Conservation (phyloP, 1,140 invertebrate genomes). For the Pararge aegeria region DNA sequence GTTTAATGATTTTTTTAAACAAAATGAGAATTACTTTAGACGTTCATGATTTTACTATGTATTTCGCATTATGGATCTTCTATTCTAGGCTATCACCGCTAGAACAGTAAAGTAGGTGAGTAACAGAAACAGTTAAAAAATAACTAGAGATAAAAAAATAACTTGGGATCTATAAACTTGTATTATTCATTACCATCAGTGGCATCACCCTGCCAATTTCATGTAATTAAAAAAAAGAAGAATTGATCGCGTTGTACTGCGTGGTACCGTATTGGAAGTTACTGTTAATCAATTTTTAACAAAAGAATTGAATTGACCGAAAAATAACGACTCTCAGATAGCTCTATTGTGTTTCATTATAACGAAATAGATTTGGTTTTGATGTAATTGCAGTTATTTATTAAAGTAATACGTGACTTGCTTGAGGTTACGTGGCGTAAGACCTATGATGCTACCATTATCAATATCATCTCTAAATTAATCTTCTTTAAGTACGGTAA, state of each 20-base stretch:
- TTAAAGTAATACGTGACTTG: neutral
- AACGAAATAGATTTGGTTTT: neutral
- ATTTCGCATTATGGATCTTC: no score
- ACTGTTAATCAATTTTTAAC: constrained; percentile 16
- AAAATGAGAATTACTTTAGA: no score
- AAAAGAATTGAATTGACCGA: constrained; percentile 21
- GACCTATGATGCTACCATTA: no score
- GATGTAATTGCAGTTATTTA: neutral
- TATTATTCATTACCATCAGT: constrained; percentile 1
- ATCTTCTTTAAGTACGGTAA: no score
- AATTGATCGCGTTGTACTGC: neutral
- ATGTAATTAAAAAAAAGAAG: constrained; percentile 5
- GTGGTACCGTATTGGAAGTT: neutral
- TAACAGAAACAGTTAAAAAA: no score
- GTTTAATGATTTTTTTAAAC: no score
- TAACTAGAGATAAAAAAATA: no score
- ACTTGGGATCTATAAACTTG: neutral
- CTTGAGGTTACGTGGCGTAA: neutral
- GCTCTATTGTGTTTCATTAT: constrained; percentile 4
- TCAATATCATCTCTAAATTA: no score
- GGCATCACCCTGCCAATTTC: constrained; percentile 1
- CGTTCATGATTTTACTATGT: no score
- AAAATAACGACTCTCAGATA: constrained; percentile 6
- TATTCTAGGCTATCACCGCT: neutral
- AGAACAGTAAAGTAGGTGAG: no score